Base-by-base conservation (phyloP, 2,113 vertebrate genomes). In the Microcebus ravelobensis region DNA sequence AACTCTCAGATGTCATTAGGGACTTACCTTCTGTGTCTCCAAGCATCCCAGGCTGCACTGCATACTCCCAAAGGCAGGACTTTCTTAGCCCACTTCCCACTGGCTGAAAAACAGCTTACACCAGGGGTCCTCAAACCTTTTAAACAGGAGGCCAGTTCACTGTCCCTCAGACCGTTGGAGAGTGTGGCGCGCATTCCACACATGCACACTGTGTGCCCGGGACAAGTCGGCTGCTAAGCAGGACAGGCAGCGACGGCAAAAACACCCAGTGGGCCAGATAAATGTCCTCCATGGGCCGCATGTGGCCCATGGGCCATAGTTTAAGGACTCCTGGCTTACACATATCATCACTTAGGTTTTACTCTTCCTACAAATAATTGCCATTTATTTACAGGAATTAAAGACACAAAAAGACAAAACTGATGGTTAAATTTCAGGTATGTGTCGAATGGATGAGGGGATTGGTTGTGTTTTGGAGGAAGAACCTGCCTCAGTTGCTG, bases 391-490 rank as follows among this genome's bases (percentile, higher is more conserved):
- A 74, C 25, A 94, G 55, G 39, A 71, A 94, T 68, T 55, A 63
- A 94, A 92, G n/a, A 63, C 55, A 68, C 8, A 67, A 23, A 50
- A 77, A 73, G 4, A 48, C 15, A 12, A 63, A 90, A 86, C 48
- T 18, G 63, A 77, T 83, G 55, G 77, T 42, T 68, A 74, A 23
- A 63, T 82, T 68, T 74, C 87, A 88, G 21, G 39, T 20, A 2
- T 15, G 0, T 25, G 3, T 1, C 45, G 13, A 0, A 8, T 17
- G 31, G 2, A 50, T 12, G 39, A 48, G 23, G 34, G 27, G 18
- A 65, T 57, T 39, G 45, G 5, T 2, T 45, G 52, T 82, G 45
- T 59, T 45, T 67, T 79, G 14, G 9, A 73, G n/a, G 13, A 50
- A 84, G 25, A 90, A 65, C 34, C 5, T 80, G 17, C 13, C 73